phyloP scores from a whole-genome alignment of 2,888 invertebrate species.

The Myopa testacea region DNA sequence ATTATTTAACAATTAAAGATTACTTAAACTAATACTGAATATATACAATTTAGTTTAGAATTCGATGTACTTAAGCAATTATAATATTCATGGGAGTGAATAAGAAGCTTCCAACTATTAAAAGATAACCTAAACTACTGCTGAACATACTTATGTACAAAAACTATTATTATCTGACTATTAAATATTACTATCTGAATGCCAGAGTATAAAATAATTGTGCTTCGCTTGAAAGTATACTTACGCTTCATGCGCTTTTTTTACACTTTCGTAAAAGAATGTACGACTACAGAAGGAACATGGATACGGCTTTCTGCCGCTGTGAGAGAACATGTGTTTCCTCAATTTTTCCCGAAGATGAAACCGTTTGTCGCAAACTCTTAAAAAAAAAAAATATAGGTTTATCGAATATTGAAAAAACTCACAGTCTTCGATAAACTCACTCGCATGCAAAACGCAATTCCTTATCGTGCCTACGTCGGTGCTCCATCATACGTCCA shows the following conservation, averaged over 20 bases:
- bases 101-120: too few relatives aligned
- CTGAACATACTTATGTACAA: too few relatives aligned
- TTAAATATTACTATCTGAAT: too few relatives aligned
- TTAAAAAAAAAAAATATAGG: slow-evolving; percentile 37
- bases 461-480: slow-evolving; percentile 59
- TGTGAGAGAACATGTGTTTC: slow-evolving; percentile 63
- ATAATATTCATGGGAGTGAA: too few relatives aligned
- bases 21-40: too few relatives aligned
- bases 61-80: too few relatives aligned
- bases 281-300: slow-evolving; percentile 62
- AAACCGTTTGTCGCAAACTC: slow-evolving; percentile 61
- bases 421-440: slow-evolving; percentile 45
- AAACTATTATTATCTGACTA: too few relatives aligned
- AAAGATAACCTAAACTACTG: too few relatives aligned
- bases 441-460: slow-evolving; percentile 63
- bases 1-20: too few relatives aligned
- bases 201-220: too few relatives aligned
- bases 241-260: slow-evolving; percentile 63
- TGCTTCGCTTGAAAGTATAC: slow-evolving; percentile 35
- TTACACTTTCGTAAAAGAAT: slow-evolving; percentile 64
- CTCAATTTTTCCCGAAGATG: slow-evolving; percentile 61
- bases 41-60: too few relatives aligned
- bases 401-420: background rate
- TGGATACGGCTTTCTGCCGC: slow-evolving; percentile 62
- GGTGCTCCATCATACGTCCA: slow-evolving; percentile 64